A percentile compares a stretch with the other conserved stretches of the same genome.
Conservation (phyloP, 2,888 invertebrate species). For the Diaphora mendica region DNA sequence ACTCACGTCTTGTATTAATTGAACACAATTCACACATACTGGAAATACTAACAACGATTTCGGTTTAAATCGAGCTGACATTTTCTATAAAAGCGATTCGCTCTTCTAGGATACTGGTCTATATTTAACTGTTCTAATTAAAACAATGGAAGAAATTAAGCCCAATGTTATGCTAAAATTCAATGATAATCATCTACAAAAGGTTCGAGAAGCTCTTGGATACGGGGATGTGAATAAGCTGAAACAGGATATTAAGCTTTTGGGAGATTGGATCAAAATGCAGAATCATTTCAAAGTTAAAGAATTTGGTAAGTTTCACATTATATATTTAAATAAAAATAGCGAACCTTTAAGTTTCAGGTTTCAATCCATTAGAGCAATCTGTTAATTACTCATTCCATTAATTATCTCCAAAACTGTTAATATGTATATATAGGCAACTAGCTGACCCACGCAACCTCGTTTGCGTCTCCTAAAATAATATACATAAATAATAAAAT, state of each 20-base stretch:
- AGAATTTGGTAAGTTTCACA: conserved; percentile 42
- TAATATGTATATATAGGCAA: too few species aligned
- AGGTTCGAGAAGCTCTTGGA: conserved; percentile 43
- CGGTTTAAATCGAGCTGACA: background rate
- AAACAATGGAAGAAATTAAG: conserved; percentile 32
- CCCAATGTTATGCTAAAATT: conserved; percentile 32
- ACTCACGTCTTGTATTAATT: background rate
- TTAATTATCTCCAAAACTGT: too few species aligned
- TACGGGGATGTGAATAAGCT: conserved; percentile 48
- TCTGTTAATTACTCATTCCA: too few species aligned
- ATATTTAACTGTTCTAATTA: background rate
- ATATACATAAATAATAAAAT: too few species aligned
- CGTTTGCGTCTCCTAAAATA: too few species aligned
- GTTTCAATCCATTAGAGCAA: too few species aligned
- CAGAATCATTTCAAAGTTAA: conserved; percentile 49
- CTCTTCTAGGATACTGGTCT: background rate
- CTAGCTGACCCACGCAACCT: too few species aligned
- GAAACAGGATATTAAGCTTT: conserved; percentile 45
- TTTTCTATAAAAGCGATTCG: background rate
- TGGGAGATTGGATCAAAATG: conserved; percentile 51
- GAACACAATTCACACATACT: background rate
- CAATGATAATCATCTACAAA: conserved; percentile 38
- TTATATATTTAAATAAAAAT: background rate
- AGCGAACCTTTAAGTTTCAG: background rate
- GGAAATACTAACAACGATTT: background rate